Evolutionary conservation across 2,797 vertebrate species (phyloP), one percentile per base, ranked within the genome.

Genomic region (Urophycis tenuis): DNA sequence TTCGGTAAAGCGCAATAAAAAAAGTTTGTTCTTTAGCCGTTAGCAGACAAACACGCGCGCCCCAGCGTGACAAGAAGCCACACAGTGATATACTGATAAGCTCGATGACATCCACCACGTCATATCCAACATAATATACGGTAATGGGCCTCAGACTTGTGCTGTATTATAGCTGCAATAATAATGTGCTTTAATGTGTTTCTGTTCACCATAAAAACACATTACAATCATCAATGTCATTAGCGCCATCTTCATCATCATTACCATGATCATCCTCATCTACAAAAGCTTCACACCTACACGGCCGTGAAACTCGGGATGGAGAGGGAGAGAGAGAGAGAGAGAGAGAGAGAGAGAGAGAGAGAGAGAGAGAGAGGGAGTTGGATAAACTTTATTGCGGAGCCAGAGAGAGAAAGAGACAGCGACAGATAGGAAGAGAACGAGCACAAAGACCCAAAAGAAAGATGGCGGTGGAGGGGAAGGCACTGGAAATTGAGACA

Each of bases 401-500:
- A 60, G 49, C 49, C 22, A 17, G 17, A n/a, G 17, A 49, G 41
- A 17, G 14, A 17, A 49, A 5, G 41, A 49, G 41, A 49, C 3
- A n/a, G 8, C 49, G 5, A 60, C 49, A 60, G 45, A 22, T 49
- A 49, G 22, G 49, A 60, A n/a, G 49, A 49, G 15, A 49, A 19
- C 3, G 19, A 17, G 22, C n/a, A 8, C 41, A 60, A 60, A n/a
- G 49, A 60, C 22, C 3, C 39, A 14, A 41, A 41, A 41, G 39
- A 41, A 60, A 60, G 49, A 7, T 60, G 49, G 5, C 22, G 49
- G 22, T 60, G 49, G n/a, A n/a, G n/a, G n/a, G 49, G 22, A 60
- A n/a, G 22, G 14, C 49, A n/a, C 22, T 41, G 79, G 71, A 72
- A 71, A 74, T 73, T 41, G 74, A 75, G 71, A 78, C 72, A 78